A percentile compares a stretch with the other conserved stretches of the same genome.
These are phyloP conservation scores for Oplegnathus fasciatus DNA, from an alignment of 2,113 vertebrate genomes.

Conservation along the genomic window DNA sequence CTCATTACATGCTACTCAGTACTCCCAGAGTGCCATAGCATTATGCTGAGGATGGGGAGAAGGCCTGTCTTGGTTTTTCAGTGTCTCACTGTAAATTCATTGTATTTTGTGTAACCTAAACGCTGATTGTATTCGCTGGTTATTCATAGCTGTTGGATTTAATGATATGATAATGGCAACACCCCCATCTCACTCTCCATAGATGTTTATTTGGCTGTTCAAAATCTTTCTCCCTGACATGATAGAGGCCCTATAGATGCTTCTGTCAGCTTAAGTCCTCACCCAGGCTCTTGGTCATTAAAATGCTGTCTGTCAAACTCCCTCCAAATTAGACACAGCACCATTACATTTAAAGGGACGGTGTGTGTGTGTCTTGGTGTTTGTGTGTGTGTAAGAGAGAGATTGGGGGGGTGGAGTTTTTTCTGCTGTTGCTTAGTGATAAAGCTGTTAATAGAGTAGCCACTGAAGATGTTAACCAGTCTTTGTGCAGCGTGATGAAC, in stretches of 20 bases:
- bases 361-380: conserved; percentile 13
- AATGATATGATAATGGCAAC: conserved; percentile 47
- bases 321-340: conserved; percentile 65
- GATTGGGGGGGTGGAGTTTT: conserved; percentile 3
- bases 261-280: conserved; percentile 72
- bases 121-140: conserved; percentile 11
- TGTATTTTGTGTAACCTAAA: conserved; percentile 7
- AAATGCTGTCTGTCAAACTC: conserved; percentile 77
- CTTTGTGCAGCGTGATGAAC: conserved; percentile 67
- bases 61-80: conserved; percentile 10
- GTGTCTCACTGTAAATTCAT: conserved; percentile 5
- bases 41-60: conserved; percentile 40
- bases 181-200: conserved; percentile 6
- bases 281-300: conserved; percentile 71
- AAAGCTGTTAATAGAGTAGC: conserved; percentile 70
- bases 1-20: conserved; percentile 72
- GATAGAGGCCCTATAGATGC: conserved; percentile 58
- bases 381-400: not conserved
- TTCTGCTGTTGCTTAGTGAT: conserved; percentile 73
- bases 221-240: conserved; percentile 45
- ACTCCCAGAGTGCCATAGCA: conserved; percentile 60
- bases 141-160: conserved; percentile 44
- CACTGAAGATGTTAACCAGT: conserved; percentile 71
- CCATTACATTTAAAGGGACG: conserved; percentile 52
- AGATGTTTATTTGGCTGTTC: conserved; percentile 43